A percentile compares a stretch with the other conserved stretches of the same genome.
phyloP scores from a whole-genome alignment of 2,888 invertebrate genomes.

The Apodemia duryi region DNA sequence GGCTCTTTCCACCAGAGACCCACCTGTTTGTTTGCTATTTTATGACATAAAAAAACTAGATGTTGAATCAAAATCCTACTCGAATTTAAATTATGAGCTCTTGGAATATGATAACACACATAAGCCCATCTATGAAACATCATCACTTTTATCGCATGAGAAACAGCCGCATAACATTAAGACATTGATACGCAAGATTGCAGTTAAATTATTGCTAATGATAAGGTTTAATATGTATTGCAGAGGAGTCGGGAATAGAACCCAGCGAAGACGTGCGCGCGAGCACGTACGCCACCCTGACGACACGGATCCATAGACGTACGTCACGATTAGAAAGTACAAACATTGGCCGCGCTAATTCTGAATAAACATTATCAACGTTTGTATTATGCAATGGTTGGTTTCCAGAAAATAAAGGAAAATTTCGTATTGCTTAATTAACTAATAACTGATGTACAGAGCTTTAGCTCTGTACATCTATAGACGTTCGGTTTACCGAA shows the following conservation, averaged over 20 bases:
- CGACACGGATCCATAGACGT: constrained; percentile 39
- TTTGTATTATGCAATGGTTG: not conserved
- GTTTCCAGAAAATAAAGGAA: not conserved
- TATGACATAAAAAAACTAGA: no score
- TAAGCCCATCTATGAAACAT: not conserved
- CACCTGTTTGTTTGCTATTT: no score
- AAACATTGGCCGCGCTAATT: constrained; percentile 16
- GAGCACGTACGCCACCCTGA: constrained; percentile 67
- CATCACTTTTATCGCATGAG: constrained; percentile 18
- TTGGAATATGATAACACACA: constrained; percentile 11
- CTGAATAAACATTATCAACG: constrained; percentile 9
- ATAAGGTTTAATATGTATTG: constrained; percentile 42
- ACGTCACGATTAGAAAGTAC: constrained; percentile 34
- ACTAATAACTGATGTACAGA: not conserved
- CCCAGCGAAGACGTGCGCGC: constrained; percentile 53
- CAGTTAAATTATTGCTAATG: constrained; percentile 30
- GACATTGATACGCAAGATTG: constrained; percentile 22
- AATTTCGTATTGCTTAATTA: not conserved
- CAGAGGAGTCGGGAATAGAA: constrained; percentile 47
- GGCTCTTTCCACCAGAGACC: no score
- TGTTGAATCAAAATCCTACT: no score
- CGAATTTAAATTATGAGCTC: not conserved
- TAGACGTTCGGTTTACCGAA: no score
- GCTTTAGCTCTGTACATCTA: no score
- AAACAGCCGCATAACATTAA: constrained; percentile 26